phyloP scores from a whole-genome alignment of 2,888 invertebrate species.

The Macrophya annulata region DNA sequence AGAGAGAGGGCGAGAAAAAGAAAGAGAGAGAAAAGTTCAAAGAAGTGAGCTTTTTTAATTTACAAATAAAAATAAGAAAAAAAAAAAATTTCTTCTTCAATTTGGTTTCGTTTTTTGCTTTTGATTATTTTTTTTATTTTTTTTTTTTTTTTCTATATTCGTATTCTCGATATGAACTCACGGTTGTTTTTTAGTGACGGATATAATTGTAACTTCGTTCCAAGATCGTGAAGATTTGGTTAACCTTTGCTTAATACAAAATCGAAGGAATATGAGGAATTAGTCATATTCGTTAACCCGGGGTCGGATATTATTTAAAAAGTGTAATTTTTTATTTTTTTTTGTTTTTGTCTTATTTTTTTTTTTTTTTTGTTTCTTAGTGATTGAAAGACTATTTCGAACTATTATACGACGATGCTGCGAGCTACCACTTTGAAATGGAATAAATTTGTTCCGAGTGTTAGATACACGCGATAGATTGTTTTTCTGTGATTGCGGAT shows the following conservation, averaged over 20 bases:
- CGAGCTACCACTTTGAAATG: neutral
- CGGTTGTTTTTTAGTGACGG: neutral
- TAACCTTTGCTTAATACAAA: too few relatives aligned
- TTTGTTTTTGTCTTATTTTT: neutral
- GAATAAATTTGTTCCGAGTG: slow-evolving; percentile 49
- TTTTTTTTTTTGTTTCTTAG: neutral
- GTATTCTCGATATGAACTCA: neutral
- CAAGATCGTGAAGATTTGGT: too few relatives aligned
- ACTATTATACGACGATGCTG: slow-evolving; percentile 6
- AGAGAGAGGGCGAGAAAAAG: neutral
- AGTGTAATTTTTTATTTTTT: neutral
- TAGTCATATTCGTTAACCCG: neutral
- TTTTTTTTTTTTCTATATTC: too few relatives aligned
- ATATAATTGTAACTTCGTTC: neutral
- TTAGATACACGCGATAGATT: slow-evolving; percentile 30
- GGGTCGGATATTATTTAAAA: neutral
- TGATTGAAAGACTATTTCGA: neutral
- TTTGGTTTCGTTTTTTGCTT: neutral
- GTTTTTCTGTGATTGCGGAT: slow-evolving; percentile 34
- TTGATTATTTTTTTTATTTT: neutral
- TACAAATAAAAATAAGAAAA: too few relatives aligned
- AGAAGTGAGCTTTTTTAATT: slow-evolving; percentile 15
- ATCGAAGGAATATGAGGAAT: too few relatives aligned
- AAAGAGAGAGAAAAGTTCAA: neutral
- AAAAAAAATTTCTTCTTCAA: too few relatives aligned